Evolutionary conservation across 2,888 invertebrate species (phyloP), one percentile per base, ranked within the genome.

Genomic region (Coleophora deauratella): DNA sequence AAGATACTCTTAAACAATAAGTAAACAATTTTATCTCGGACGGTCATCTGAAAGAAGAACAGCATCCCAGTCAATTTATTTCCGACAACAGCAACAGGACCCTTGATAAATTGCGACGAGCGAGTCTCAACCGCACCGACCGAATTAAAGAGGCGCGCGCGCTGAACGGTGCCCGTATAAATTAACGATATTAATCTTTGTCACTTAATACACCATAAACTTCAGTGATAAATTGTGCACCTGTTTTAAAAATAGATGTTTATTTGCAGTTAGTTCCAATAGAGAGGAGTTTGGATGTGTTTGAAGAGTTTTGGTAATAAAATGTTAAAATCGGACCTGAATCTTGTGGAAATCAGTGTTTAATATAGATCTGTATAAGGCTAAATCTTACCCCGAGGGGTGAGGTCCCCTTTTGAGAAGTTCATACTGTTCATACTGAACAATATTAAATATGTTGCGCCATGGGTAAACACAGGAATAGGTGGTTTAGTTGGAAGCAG

Each of bases 201-300:
- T 73, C 74, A 67, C 64, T 70, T 73, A 73, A 71, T 70, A 73
- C 71, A 60, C 66, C 60, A 67, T 72, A 64, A 71, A 72, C 64
- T 70, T 66, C 53, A 54, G 57, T 72, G 74, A 77, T 70, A 63
- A 64, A 77, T 72, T 51, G 55, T 54, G 48, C 56, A 65, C 59
- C 63, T 61, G 61, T 54, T 46, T n/a, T 55, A 51, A 56, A 31
- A 31, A 21, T 55, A 54, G 55, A 51, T 50, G 43, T 50, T 39
- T 37, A 43, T 46, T 43, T 38, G 33, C 31, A 31, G 41, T 41
- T 35, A 38, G 41, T 21, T 21, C 6, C 21, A 21, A 21, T 21
- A 21, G 6, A 21, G 21, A 3, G 3, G 6, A 3, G 6, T 4
- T 21, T 21, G 3, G 21, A 21, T 21, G n/a, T n/a, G n/a, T n/a